These are phyloP conservation scores for Palythoa caribaeorum DNA, from an alignment of 92 coral and sea anemone species.

Conservation along the genomic window DNA sequence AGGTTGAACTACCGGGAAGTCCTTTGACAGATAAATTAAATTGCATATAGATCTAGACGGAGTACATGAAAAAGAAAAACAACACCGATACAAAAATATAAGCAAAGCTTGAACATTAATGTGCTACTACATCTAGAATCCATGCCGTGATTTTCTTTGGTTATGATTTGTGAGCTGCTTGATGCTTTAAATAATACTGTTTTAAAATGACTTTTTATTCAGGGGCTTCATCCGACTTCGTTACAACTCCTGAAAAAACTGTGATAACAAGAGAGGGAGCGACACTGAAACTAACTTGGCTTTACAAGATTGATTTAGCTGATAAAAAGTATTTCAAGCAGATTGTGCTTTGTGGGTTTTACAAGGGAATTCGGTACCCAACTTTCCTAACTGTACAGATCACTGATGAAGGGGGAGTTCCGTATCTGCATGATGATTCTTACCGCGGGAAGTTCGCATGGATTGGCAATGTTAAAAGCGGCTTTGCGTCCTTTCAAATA, in stretches of 20 bases:
- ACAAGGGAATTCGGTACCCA: not conserved
- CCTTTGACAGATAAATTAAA: no score
- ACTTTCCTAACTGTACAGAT: not conserved
- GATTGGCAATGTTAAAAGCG: not conserved
- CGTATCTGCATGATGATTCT: no score
- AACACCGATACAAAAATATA: no score
- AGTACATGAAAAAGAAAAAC: no score
- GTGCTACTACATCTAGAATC: no score
- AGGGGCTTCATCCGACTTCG: not conserved
- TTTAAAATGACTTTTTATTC: not conserved
- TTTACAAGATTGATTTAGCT: not conserved
- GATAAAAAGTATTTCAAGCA: not conserved
- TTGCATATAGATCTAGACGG: no score
- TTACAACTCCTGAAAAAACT: not conserved
- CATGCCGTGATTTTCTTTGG: no score
- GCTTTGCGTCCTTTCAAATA: not conserved
- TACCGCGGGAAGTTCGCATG: not conserved
- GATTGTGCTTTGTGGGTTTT: not conserved
- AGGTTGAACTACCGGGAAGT: no score
- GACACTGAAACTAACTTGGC: not conserved
- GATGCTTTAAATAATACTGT: no score
- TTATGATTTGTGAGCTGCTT: no score
- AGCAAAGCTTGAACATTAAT: no score
- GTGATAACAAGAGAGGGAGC: slow-evolving; percentile 14
- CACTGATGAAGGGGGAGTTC: not conserved